These are phyloP conservation scores for Pyrocephalus nanus DNA, from an alignment of 2,797 vertebrate species.

Conservation along the genomic window DNA sequence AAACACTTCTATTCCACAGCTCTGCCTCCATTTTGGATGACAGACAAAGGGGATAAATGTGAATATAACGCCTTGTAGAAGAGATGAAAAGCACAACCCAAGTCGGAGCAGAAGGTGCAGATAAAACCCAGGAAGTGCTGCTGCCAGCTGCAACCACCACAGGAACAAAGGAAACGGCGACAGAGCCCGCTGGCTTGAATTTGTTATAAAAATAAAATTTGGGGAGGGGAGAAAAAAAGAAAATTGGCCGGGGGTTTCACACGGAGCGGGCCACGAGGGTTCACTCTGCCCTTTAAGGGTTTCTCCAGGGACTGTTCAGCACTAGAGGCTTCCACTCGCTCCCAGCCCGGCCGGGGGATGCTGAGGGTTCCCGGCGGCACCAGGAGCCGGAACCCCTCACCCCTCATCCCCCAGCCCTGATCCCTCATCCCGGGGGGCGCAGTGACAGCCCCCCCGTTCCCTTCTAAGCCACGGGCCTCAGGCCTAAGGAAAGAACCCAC, in stretches of 20 bases:
- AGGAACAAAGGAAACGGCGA: slow-evolving; percentile 52
- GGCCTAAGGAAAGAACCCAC: background rate
- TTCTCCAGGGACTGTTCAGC: background rate
- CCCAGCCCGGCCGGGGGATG: background rate
- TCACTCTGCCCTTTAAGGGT: background rate
- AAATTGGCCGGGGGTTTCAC: background rate
- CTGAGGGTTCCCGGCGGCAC: background rate
- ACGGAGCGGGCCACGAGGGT: background rate
- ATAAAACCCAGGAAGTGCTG: slow-evolving; percentile 53
- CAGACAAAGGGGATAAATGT: slow-evolving; percentile 39
- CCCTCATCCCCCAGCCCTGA: too few relatives aligned
- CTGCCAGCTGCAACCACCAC: background rate
- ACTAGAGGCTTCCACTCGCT: background rate
- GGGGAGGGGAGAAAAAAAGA: background rate
- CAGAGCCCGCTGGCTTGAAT: background rate
- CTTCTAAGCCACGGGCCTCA: background rate
- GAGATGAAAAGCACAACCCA: background rate
- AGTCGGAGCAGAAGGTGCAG: background rate
- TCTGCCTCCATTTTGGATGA: slow-evolving; percentile 66
- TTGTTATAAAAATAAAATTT: background rate
- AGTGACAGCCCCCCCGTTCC: background rate
- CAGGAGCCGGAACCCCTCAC: background rate
- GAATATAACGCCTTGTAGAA: background rate
- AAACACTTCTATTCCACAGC: slow-evolving; percentile 28
- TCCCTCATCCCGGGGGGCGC: background rate